Evolutionary conservation across 2,113 vertebrate species (phyloP), one percentile per base, ranked within the genome.

Genomic region (Capreolus pygargus): DNA sequence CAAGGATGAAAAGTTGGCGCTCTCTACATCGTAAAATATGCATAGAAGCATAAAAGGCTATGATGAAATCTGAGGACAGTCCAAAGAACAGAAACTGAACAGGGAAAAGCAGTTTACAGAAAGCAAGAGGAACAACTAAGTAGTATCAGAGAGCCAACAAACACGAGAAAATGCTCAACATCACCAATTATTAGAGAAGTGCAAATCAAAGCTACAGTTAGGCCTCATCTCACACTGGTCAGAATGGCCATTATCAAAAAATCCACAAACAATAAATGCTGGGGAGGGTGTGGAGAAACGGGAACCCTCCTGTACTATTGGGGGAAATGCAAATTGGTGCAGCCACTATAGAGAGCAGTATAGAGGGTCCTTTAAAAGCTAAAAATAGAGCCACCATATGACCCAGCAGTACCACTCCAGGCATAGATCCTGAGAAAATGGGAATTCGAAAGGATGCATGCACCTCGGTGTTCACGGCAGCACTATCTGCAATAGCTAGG

Each of bases 151-250:
- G 1, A 39, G 67, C n/a, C n/a, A 12, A 39, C n/a, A 39, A 2
- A 39, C 67, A 13, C 0, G 67, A 36, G 39, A 23, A 36, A 23
- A 39, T 0, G 67, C 67, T 23, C 67, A 70, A 0, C n/a, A 1
- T 23, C 67, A 0, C n/a, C n/a, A 36, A 10, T 6, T 23, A 6
- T 3, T 3, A 70, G n/a, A 70, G n/a, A 70, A 39, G 23, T 13
- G 57, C 58, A 60, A 6, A 28, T 13, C 58, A 28, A 28, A 13
- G n/a, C 67, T 36, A 39, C 10, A 13, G 0, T 12, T 6, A 39
- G 61, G n/a, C n/a, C 10, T 70, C n/a, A 3, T 12, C 67, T 70
- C 67, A 39, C 67, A 39, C 67, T 39, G 67, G 2, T 23, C n/a
- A 13, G 23, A 70, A 6, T 3, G 67, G 67, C 36, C 21, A 3